Evolutionary conservation across 1,140 invertebrate genomes (phyloP).

Genomic region (Neelides sp.): DNA sequence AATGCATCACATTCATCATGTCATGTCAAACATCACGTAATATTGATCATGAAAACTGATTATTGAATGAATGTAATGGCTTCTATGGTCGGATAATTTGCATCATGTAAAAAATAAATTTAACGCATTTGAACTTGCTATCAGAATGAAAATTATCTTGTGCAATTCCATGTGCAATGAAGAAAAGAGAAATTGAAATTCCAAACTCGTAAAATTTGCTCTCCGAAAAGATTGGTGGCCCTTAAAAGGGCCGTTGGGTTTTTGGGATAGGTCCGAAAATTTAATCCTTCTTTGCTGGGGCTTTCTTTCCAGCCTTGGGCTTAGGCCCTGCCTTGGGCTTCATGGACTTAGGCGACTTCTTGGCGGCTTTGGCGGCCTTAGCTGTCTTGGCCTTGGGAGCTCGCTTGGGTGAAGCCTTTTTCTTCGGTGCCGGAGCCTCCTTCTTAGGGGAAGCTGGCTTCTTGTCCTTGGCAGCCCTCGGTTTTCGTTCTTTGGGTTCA

Average conservation of each 20-base stretch:
- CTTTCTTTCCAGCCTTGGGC: conserved; percentile 20
- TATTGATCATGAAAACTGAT: no score
- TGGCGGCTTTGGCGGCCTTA: conserved; percentile 26
- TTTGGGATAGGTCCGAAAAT: not conserved
- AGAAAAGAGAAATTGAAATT: not conserved
- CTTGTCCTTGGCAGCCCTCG: conserved; percentile 29
- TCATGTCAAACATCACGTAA: no score
- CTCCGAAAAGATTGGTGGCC: conserved; percentile 21
- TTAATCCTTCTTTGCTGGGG: conserved; percentile 17
- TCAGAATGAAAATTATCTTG: no score
- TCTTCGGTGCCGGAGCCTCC: conserved; percentile 11
- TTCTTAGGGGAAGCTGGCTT: conserved; percentile 15
- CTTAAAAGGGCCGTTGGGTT: conserved; percentile 25
- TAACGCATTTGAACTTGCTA: no score
- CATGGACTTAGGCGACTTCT: no score
- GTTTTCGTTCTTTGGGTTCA: conserved; percentile 31
- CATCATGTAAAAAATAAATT: not conserved
- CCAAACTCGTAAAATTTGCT: conserved; percentile 4
- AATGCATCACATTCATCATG: no score
- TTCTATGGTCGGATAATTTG: not conserved
- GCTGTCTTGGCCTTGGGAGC: conserved; percentile 27
- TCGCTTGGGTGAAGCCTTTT: conserved; percentile 15
- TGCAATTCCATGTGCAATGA: not conserved
- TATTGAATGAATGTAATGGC: no score
- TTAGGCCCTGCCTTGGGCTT: conserved; percentile 23